Base-by-base conservation (phyloP, 2,797 vertebrate species). In the Staurois parvus region DNA sequence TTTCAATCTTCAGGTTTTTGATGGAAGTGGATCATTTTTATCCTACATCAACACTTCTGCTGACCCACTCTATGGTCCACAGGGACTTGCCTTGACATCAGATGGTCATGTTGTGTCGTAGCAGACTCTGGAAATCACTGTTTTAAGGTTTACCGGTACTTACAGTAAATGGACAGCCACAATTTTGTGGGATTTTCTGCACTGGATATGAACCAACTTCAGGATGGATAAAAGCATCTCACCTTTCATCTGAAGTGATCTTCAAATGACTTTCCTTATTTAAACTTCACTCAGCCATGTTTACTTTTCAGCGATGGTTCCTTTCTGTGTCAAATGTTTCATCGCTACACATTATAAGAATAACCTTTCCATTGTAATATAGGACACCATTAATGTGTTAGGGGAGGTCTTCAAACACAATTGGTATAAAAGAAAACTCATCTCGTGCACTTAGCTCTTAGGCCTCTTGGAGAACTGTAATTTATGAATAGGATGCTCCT, bases 111-210 rank as follows among this genome's bases (percentile, higher is more conserved):
- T 99, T 72, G 98, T 98, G 98, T 98, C 88, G 98, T 99, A 12
- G 98, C 98, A 76, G 98, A 99, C 93, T 99, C 98, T 80, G 98
- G 98, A 89, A 99, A 99, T 93, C 98, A 99, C 91, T 99, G 98
- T 93, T 99, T 99, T 92, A 99, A 99, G 94, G 95, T 99, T 88
- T 99, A 99, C 89, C 97, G 97, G 89, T 99, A 99, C 91, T 94
- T 99, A 86, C 97, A 99, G 92, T 99, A 96, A 95, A 88, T 76
- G 80, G 0, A 84, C 72, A 30, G 76, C 15, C 59, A 68, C 26
- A 2, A 67, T 70, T 81, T 80, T 81, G 87, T 76, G 83, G 75
- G 79, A 81, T 68, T 87, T 87, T 86, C 88, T 89, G 87, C 74
- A 93, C 92, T 94, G 90, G 32, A 89, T 86, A 84, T 81, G 87